phyloP scores from a whole-genome alignment of 2,797 vertebrate species.

The Danio jaintianensis region DNA sequence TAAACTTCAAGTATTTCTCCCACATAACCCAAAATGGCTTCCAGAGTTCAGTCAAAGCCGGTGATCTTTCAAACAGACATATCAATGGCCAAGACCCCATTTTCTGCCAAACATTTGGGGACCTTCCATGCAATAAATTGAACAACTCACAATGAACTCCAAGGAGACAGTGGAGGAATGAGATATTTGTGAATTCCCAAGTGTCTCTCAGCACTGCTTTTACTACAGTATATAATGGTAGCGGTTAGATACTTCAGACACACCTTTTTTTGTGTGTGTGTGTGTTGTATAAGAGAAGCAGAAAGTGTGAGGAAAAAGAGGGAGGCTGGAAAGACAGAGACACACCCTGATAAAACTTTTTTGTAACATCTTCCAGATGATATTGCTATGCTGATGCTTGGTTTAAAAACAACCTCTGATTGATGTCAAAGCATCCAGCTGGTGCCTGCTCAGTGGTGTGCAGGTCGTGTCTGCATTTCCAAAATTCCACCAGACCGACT shows the following conservation, averaged over 20 bases:
- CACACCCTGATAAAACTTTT: slow-evolving; percentile 44
- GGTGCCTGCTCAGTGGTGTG: slow-evolving; percentile 61
- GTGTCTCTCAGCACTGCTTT: slow-evolving; percentile 4
- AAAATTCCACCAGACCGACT: slow-evolving; percentile 60
- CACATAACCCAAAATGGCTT: slow-evolving; percentile 38
- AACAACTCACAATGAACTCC: slow-evolving; percentile 60
- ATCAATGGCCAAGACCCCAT: slow-evolving; percentile 36
- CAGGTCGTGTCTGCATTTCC: slow-evolving; percentile 64
- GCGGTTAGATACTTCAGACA: slow-evolving; percentile 2
- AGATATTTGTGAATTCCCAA: slow-evolving; percentile 33
- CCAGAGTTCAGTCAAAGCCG: slow-evolving; percentile 28
- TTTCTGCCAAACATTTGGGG: slow-evolving; percentile 46
- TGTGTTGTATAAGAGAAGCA: slow-evolving; percentile 7
- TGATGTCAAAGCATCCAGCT: slow-evolving; percentile 52
- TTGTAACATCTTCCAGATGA: slow-evolving; percentile 64
- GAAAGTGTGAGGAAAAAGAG: slow-evolving; percentile 16
- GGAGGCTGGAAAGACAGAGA: slow-evolving; percentile 21
- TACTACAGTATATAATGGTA: slow-evolving; percentile 14
- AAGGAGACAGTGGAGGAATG: slow-evolving; percentile 70
- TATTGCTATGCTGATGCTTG: slow-evolving; percentile 56
- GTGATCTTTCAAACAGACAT: slow-evolving; percentile 52
- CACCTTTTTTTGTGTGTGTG: slow-evolving; percentile 22
- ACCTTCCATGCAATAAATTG: slow-evolving; percentile 58
- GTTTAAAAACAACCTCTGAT: slow-evolving; percentile 55
- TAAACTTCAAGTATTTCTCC: slow-evolving; percentile 18